Base-by-base conservation (phyloP, 2,797 vertebrate genomes). In the Smutsia gigantea region DNA sequence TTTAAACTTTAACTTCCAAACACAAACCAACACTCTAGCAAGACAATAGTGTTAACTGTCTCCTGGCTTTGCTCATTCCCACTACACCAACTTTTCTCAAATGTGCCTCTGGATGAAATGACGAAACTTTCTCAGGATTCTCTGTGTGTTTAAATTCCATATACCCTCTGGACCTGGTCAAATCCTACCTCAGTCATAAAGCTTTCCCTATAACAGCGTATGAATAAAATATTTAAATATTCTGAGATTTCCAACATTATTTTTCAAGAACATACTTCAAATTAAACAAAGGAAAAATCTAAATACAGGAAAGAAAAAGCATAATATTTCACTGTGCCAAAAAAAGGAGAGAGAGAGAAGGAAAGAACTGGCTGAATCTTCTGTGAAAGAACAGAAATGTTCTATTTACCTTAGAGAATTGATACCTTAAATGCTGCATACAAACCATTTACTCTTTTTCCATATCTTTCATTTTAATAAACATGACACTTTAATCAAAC, bases 381-480 rank as follows among this genome's bases (percentile, higher is more conserved):
- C 59, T 75, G 2, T 61, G 18, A 72, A 37, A 87, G 51, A 85
- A 72, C 23, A 89, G 7, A 77, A 81, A 78, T 66, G 63, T 92
- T 87, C 7, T 14, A 74, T 71, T 83, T 85, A 59, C 11, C 61
- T 89, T 61, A 55, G 6, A 87, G 46, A 94, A 93, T 0, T 34
- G 51, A 59, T 88, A 87, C 2, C 6, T 59, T 63, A 90, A 46
- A 78, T 63, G 0, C 63, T 87, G 51, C 17, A 88, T 64, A 88
- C 87, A 87, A 96, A 42, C 49, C 89, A 18, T 63, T 91, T 87
- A 69, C 4, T n/a, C 10, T 88, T 95, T 97, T 83, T 69, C 25
- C 31, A 95, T 53, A 83, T 9, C 31, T 7, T 75, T 77, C 51
- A 93, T 90, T 85, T 95, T 87, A 94, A 93, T 66, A 87, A 95